Evolutionary conservation across 1,140 invertebrate species (phyloP), one percentile per base, ranked within the genome.

Genomic region (Pissodes strobi): DNA sequence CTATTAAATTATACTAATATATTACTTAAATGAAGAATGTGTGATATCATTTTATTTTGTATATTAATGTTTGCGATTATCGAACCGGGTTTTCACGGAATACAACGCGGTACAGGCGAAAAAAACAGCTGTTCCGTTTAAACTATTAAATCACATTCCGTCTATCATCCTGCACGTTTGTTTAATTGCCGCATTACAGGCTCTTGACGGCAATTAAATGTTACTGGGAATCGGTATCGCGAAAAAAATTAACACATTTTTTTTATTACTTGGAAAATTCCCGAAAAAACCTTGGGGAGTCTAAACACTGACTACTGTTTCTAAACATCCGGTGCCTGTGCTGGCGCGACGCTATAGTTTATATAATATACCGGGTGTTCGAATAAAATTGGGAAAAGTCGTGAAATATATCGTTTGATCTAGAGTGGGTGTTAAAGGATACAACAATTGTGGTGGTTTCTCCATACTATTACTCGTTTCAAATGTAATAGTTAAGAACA

Each of bases 231-330:
- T 17, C 41, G 17, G 41, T 13, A n/a, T n/a, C 49, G 49, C 25
- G n/a, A 53, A 53, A 53, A 53, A 43, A 43, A 43, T 43, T 43
- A 53, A 53, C 49, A 37, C 49, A 37, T 53, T 53, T 53, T 53
- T 53, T 49, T 43, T 17, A 37, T 53, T 53, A 18, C 49, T 53
- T 53, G 49, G 27, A 53, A 53, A 53, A 15, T 34, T 53, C 49
- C 46, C 25, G 49, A 17, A 8, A 37, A 19, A 53, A 34, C 25
- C 49, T 53, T 25, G 15, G 12, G 12, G 8, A 15, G 49, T 53
- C 49, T 19, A 53, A 34, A 37, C 49, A 34, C 18, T 15, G 41
- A 43, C 49, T 53, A 19, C 13, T 53, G 10, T 21, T 21, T 17
- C 49, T 53, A 53, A 53, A 53, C 49, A 53, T 53, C 49, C 49